Conservation (phyloP, 2,797 vertebrate species). For the Podarcis lilfordi region DNA sequence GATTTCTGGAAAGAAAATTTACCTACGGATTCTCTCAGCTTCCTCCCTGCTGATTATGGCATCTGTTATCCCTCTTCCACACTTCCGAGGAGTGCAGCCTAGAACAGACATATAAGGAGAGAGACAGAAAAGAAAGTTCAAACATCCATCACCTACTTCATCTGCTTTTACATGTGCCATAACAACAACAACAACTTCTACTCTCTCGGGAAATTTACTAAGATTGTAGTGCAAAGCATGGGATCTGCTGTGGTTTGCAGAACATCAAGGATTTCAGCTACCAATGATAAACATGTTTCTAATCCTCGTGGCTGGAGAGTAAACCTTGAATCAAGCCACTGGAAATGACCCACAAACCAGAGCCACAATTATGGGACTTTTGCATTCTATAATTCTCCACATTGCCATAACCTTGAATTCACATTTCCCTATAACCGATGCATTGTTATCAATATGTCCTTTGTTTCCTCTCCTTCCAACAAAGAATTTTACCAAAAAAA, state of each 20-base stretch:
- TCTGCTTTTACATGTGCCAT: not conserved
- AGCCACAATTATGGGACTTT: not conserved
- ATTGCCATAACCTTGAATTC: not conserved
- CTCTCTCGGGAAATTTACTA: not conserved
- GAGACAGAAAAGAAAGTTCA: not conserved
- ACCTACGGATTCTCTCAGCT: conserved; percentile 86
- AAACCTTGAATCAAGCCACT: not conserved
- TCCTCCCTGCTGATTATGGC: conserved; percentile 86
- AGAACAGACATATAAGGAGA: conserved; percentile 19
- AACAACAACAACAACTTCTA: not conserved
- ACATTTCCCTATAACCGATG: not conserved
- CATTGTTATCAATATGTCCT: not conserved
- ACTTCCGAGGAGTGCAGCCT: conserved; percentile 93
- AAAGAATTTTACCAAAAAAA: not conserved
- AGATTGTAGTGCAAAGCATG: not conserved
- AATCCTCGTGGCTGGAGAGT: not conserved
- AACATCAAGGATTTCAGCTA: not conserved
- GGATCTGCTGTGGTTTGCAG: not conserved
- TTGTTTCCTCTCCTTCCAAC: not conserved
- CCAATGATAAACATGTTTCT: not conserved
- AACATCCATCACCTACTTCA: not conserved
- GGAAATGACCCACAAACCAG: not conserved
- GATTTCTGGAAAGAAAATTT: conserved; percentile 39
- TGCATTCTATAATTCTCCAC: too few species aligned
- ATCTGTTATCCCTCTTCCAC: conserved; percentile 89